A percentile compares a stretch with the other conserved stretches of the same genome.
Evolutionary conservation across 2,113 vertebrate species (phyloP).

Genomic region (Orthonyx spaldingii): DNA sequence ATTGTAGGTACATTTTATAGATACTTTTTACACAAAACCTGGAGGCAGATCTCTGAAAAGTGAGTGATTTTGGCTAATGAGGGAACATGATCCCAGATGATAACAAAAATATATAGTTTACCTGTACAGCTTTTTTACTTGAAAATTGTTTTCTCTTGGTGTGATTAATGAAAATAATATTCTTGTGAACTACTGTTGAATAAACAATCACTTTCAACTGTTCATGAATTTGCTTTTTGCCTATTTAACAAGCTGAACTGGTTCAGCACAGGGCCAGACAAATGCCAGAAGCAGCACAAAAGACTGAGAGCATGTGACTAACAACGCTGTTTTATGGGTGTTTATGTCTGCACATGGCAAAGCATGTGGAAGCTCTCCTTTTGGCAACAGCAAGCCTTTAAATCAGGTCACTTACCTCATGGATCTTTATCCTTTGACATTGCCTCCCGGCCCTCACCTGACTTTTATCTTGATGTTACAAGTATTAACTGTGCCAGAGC

Average conservation of each 20-base stretch:
- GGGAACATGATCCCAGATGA: fast-evolving
- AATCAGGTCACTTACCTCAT: neutral
- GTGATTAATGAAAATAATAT: neutral
- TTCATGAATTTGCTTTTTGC: neutral
- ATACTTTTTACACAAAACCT: neutral
- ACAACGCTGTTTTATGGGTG: neutral
- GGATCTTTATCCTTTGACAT: neutral
- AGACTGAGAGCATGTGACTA: neutral
- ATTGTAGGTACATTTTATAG: neutral
- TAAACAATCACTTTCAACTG: neutral
- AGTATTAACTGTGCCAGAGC: neutral
- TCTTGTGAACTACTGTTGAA: neutral
- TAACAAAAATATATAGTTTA: neutral
- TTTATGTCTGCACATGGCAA: neutral
- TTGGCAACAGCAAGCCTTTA: neutral
- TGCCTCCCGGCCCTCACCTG: neutral
- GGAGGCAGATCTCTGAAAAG: neutral
- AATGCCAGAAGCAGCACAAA: neutral
- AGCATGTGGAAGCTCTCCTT: neutral
- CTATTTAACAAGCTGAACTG: neutral
- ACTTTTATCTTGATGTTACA: neutral
- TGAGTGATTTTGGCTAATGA: neutral
- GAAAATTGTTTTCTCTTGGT: neutral
- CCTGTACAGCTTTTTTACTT: neutral
- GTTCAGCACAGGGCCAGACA: neutral